A percentile compares a stretch with the other conserved stretches of the same genome.
phyloP scores from a whole-genome alignment of 2,113 vertebrate genomes.

The Delphinus delphis region DNA sequence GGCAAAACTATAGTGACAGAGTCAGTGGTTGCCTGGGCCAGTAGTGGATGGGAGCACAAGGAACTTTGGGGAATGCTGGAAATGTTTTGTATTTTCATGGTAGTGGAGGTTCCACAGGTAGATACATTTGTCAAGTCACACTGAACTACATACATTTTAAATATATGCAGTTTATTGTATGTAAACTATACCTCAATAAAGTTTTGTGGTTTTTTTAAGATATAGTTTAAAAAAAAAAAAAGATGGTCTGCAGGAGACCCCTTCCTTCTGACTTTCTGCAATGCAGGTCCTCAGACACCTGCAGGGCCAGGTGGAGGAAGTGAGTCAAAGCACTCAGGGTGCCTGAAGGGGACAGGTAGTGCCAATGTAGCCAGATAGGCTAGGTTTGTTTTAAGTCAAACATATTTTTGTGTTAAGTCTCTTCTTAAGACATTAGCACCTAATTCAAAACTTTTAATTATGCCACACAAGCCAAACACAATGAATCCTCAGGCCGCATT shows the following conservation, averaged over 20 bases:
- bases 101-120: neutral
- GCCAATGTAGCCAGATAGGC: neutral
- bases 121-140: neutral
- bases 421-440: neutral
- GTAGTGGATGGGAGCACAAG: neutral
- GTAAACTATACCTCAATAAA: neutral
- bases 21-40: neutral
- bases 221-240: neutral
- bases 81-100: neutral
- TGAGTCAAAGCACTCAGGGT: too few species aligned
- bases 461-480: neutral
- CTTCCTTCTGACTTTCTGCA: neutral
- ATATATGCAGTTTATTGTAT: neutral
- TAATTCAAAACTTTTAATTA: neutral
- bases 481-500: neutral
- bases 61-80: neutral
- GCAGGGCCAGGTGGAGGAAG: neutral
- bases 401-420: neutral
- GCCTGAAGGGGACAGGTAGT: neutral
- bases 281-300: neutral
- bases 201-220: neutral
- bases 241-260: neutral
- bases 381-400: neutral
- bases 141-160: neutral
- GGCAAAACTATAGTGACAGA: neutral